These are phyloP conservation scores for Chiloscyllium plagiosum DNA, from an alignment of 2,113 vertebrate genomes.

Conservation along the genomic window DNA sequence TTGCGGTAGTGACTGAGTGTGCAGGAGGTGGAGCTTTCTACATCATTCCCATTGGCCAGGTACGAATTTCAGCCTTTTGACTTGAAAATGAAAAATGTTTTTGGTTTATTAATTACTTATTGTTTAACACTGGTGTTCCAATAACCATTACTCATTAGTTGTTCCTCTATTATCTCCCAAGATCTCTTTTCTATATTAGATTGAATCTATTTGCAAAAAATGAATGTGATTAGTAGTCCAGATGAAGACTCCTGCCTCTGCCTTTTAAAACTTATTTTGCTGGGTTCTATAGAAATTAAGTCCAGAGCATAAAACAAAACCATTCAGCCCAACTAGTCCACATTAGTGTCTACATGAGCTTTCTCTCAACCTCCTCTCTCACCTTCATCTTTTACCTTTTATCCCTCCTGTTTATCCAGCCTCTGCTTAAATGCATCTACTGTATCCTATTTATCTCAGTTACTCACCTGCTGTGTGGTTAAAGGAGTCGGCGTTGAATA, in stretches of 20 bases:
- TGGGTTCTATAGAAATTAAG: not conserved
- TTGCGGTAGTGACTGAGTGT: constrained; percentile 86
- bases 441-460: not conserved
- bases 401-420: not conserved
- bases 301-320: not conserved
- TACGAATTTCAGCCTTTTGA: constrained; percentile 46
- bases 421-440: not conserved
- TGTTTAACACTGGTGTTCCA: not conserved
- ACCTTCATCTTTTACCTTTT: not conserved
- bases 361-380: not conserved
- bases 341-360: not conserved
- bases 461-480: not conserved
- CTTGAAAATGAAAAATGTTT: not conserved
- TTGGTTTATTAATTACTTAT: not conserved
- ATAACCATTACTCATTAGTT: not conserved
- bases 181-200: not conserved
- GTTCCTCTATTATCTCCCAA: not conserved
- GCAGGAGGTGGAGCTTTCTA: constrained; percentile 79
- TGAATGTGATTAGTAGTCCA: not conserved
- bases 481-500: not conserved
- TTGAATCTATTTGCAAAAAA: not conserved
- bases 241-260: not conserved
- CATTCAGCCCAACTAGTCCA: not conserved
- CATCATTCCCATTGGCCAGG: constrained; percentile 78
- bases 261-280: not conserved